A percentile compares a stretch with the other conserved stretches of the same genome.
These are phyloP conservation scores for Apus apus DNA, from an alignment of 2,113 vertebrate species.

Conservation along the genomic window DNA sequence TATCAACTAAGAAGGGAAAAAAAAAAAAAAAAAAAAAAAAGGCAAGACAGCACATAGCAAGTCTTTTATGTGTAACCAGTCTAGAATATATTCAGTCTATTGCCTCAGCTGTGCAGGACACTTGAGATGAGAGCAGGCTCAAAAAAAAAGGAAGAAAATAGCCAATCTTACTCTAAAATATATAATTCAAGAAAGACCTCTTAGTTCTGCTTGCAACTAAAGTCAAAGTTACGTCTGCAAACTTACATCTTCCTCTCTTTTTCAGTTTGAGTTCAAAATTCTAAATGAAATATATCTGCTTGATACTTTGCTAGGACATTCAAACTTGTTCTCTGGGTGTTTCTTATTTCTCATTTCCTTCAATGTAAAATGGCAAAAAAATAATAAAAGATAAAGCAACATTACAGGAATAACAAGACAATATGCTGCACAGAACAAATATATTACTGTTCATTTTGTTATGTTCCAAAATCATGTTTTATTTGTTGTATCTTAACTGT, in stretches of 20 bases:
- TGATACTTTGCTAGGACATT: background rate
- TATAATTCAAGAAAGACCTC: background rate
- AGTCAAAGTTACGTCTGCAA: background rate
- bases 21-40: background rate
- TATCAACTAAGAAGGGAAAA: background rate
- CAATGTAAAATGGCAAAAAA: background rate
- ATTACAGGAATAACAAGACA: slow-evolving; percentile 3
- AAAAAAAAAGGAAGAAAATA: background rate
- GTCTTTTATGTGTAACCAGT: background rate
- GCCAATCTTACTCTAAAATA: background rate
- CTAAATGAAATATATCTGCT: background rate
- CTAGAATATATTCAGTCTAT: background rate
- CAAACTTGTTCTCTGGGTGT: background rate
- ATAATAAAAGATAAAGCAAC: slow-evolving; percentile 5
- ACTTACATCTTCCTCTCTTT: background rate
- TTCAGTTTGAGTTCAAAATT: background rate
- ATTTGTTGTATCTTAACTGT: background rate
- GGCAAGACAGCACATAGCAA: rapidly evolving
- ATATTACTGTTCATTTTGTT: background rate
- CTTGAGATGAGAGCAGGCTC: background rate
- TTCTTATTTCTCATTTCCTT: background rate
- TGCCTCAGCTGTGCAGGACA: background rate
- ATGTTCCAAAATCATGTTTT: background rate
- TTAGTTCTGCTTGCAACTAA: background rate
- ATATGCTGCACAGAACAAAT: background rate